Evolutionary conservation across 1,140 invertebrate genomes (phyloP).

Genomic region (Drosophila prosaltans): DNA sequence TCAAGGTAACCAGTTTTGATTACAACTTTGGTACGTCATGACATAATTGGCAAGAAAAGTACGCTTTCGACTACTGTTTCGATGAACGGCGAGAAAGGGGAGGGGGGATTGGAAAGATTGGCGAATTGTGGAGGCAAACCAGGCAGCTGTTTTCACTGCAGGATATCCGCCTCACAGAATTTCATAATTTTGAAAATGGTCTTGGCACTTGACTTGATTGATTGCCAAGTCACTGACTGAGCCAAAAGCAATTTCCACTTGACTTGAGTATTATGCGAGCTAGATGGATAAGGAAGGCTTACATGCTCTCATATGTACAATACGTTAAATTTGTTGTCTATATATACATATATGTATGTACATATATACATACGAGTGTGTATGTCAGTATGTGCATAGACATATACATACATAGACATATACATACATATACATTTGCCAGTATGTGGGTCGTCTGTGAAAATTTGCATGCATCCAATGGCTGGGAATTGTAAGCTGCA

Average conservation of each 20-base stretch:
- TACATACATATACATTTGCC: conserved; percentile 10
- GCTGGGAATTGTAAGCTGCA: conserved; percentile 1
- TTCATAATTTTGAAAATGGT: conserved; percentile 63
- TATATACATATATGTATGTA: neutral
- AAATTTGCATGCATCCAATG: conserved; percentile 15
- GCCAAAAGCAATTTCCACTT: conserved; percentile 54
- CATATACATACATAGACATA: neutral
- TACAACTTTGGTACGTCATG: conserved; percentile 48
- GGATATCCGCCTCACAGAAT: conserved; percentile 66
- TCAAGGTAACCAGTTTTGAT: conserved; percentile 80
- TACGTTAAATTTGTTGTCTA: conserved; percentile 31
- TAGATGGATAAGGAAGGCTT: conserved; percentile 27
- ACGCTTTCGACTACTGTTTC: conserved; percentile 8
- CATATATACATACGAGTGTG: neutral
- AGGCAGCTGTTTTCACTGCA: conserved; percentile 29
- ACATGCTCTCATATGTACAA: conserved; percentile 17
- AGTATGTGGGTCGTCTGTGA: conserved; percentile 21
- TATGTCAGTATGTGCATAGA: conserved; percentile 34
- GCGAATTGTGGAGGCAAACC: too few relatives aligned
- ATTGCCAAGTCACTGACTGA: conserved; percentile 69
- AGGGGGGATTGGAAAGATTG: neutral
- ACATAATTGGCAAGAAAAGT: conserved; percentile 60
- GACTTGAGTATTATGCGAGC: conserved; percentile 41
- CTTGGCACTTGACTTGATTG: conserved; percentile 69
- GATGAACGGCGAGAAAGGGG: neutral